Evolutionary conservation across 2,888 invertebrate genomes (phyloP).

Genomic region (Eupeodes luniger): DNA sequence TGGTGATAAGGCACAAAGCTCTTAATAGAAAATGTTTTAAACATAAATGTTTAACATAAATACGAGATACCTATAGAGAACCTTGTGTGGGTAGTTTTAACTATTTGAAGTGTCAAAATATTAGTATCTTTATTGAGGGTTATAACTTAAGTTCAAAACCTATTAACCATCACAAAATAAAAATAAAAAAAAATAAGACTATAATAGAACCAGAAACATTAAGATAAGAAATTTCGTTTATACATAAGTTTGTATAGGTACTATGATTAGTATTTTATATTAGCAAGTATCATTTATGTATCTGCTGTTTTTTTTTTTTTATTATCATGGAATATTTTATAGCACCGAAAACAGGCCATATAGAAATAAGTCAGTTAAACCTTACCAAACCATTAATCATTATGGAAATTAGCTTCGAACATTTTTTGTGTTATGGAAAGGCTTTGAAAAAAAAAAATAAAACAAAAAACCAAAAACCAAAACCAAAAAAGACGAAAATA

Average conservation of each 20-base stretch:
- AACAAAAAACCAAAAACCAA: not conserved
- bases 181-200: not conserved
- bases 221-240: constrained; percentile 27
- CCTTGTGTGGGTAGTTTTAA: constrained; percentile 32
- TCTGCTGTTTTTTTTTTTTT: constrained; percentile 23
- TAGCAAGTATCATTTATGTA: constrained; percentile 37
- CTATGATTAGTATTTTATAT: constrained; percentile 25
- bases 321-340: constrained; percentile 11
- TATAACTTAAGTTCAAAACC: constrained; percentile 35
- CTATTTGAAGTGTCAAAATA: constrained; percentile 42
- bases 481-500: not conserved
- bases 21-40: constrained; percentile 43
- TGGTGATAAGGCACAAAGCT: constrained; percentile 28
- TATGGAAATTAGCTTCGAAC: constrained; percentile 54
- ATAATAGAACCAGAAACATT: constrained; percentile 45
- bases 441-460: not conserved
- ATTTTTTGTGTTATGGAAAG: constrained; percentile 31
- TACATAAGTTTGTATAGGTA: not conserved
- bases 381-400: constrained; percentile 70
- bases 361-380: constrained; percentile 23
- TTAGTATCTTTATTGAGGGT: constrained; percentile 38
- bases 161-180: constrained; percentile 15
- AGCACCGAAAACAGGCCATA: constrained; percentile 1
- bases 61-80: not conserved
- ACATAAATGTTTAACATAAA: constrained; percentile 11